A percentile compares a stretch with the other conserved stretches of the same genome.
phyloP scores from a whole-genome alignment of 2,797 vertebrate species.

The Mormyrops boulengeri region DNA sequence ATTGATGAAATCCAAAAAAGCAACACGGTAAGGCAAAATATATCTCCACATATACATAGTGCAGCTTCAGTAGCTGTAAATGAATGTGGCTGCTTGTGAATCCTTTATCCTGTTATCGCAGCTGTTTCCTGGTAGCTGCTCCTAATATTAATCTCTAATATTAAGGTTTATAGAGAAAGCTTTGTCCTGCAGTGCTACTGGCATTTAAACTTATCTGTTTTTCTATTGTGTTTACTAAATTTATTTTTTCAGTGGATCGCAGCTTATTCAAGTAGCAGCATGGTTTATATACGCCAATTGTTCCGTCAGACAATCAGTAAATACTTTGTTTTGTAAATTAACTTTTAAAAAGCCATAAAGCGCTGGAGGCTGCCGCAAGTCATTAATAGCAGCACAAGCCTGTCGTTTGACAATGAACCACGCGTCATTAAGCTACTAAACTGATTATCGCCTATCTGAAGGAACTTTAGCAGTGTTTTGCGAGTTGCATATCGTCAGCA shows the following conservation, averaged over 20 bases:
- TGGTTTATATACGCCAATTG: background rate
- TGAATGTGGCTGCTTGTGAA: background rate
- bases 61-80: background rate
- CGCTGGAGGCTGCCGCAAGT: background rate
- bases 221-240: background rate
- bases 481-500: background rate
- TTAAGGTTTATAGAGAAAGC: background rate
- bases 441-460: background rate
- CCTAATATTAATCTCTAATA: background rate
- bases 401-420: constrained; percentile 1
- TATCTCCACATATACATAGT: background rate
- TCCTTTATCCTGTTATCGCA: background rate
- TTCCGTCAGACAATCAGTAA: background rate
- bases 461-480: background rate
- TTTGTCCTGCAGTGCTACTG: background rate
- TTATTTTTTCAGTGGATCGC: background rate
- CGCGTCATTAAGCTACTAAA: constrained; percentile 13
- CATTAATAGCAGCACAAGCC: background rate
- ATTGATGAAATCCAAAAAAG: background rate
- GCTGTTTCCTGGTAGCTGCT: background rate
- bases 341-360: constrained; percentile 4
- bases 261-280: background rate
- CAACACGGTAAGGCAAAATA: background rate
- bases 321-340: constrained; percentile 15
- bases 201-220: background rate